Conservation (phyloP, 2,113 vertebrate species). For the Chaenogobius annularis region DNA sequence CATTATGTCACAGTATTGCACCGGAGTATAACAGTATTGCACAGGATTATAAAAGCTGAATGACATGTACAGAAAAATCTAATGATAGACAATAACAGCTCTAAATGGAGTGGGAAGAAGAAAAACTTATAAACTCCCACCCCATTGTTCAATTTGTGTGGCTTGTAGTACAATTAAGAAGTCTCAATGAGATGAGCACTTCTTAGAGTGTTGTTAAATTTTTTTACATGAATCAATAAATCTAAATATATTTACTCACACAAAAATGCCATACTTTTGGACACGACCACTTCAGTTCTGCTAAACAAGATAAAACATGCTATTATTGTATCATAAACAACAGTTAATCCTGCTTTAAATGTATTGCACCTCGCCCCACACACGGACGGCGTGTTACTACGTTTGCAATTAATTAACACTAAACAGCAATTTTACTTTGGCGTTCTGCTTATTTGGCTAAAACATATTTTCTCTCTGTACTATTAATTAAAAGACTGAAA, state of each 20-base stretch:
- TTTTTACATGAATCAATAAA: neutral
- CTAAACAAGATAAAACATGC: neutral
- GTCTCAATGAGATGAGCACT: too few relatives aligned
- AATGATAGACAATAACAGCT: too few relatives aligned
- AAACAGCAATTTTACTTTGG: neutral
- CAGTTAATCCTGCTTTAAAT: neutral
- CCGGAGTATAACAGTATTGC: too few relatives aligned
- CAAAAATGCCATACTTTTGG: neutral
- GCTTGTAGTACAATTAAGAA: too few relatives aligned
- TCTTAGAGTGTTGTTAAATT: too few relatives aligned
- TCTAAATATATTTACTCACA: neutral
- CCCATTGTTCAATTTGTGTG: too few relatives aligned
- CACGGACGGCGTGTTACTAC: too few relatives aligned
- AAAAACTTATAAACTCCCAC: too few relatives aligned
- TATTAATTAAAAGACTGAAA: constrained; percentile 4
- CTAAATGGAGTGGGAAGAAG: too few relatives aligned
- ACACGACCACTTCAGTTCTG: neutral
- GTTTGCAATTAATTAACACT: neutral
- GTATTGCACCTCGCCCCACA: neutral
- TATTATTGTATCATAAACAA: neutral
- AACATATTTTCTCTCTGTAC: neutral
- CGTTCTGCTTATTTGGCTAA: constrained; percentile 8
- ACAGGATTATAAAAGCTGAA: too few relatives aligned
- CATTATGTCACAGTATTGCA: too few relatives aligned
- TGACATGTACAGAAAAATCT: too few relatives aligned